Conservation (phyloP, 1,140 invertebrate species). For the Eulimnadia texana region DNA sequence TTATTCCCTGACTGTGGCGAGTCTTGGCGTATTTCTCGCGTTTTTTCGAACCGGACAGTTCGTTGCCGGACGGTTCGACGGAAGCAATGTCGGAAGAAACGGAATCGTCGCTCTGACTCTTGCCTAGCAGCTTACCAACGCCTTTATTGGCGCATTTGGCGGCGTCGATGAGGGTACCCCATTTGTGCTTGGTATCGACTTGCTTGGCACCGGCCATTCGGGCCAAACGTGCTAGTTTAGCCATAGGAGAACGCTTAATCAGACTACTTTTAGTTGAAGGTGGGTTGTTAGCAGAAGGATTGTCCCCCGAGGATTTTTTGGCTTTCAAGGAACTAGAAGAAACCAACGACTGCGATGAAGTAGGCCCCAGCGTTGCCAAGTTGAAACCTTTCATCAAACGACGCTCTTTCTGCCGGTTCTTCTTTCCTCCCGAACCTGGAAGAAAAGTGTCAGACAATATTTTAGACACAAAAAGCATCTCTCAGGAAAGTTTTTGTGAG, state of each 20-base stretch:
- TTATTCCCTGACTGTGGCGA: neutral
- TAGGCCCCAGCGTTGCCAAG: slow-evolving; percentile 49
- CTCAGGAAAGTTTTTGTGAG: no score
- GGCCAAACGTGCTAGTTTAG: slow-evolving; percentile 32
- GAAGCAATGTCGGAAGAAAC: slow-evolving; percentile 50
- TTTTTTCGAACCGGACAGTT: neutral
- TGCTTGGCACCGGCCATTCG: slow-evolving; percentile 28
- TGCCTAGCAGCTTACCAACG: slow-evolving; percentile 52
- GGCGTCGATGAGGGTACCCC: slow-evolving; percentile 68
- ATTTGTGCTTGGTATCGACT: slow-evolving; percentile 42
- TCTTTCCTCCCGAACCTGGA: slow-evolving; percentile 73
- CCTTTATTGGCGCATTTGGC: slow-evolving; percentile 49
- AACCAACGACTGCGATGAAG: slow-evolving; percentile 24
- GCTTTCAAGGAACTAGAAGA: slow-evolving; percentile 22
- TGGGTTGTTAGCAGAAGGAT: slow-evolving; percentile 9
- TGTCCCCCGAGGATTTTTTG: slow-evolving; percentile 15
- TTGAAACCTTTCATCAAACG: slow-evolving; percentile 90
- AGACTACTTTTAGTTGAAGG: slow-evolving; percentile 35
- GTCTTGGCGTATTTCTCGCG: slow-evolving; percentile 13
- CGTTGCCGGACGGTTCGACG: slow-evolving; percentile 18
- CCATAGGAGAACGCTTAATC: slow-evolving; percentile 35
- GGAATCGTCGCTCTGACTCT: slow-evolving; percentile 61
- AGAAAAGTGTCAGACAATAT: neutral
- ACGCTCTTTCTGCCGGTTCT: slow-evolving; percentile 80
- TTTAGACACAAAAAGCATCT: neutral